Percentiles rank a stretch among this genome's conserved stretches.
phyloP scores from a whole-genome alignment of 2,888 invertebrate species.

The Harpalus rufipes region DNA sequence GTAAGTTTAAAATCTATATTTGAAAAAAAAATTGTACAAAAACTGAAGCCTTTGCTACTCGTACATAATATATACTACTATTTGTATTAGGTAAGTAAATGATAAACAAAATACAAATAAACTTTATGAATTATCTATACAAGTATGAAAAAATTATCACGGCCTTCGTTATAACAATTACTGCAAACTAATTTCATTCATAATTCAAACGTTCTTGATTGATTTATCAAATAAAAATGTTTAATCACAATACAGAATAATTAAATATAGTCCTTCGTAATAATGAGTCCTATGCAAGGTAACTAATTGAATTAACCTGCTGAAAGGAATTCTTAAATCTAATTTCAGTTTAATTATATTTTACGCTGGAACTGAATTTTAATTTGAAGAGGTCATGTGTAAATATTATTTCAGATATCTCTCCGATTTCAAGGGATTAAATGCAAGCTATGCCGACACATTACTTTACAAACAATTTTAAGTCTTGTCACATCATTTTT shows the following conservation, averaged over 20 bases:
- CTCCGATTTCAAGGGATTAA: background rate
- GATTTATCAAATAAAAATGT: background rate
- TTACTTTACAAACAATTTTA: background rate
- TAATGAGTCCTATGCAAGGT: background rate
- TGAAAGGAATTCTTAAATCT: background rate
- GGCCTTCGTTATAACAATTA: background rate
- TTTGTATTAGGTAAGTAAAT: too few species aligned
- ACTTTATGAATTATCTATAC: background rate
- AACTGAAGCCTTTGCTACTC: too few species aligned
- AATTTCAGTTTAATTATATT: slow-evolving; percentile 1
- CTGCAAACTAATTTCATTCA: background rate
- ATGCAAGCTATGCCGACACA: background rate
- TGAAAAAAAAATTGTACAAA: too few species aligned
- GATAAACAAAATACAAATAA: background rate
- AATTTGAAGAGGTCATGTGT: background rate
- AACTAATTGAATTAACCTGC: slow-evolving; percentile 1
- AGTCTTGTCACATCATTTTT: too few species aligned
- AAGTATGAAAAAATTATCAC: background rate
- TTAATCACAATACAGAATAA: background rate
- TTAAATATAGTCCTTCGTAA: background rate
- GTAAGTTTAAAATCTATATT: too few species aligned
- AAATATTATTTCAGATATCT: background rate
- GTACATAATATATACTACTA: too few species aligned
- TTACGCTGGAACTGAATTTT: background rate
- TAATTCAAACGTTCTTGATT: slow-evolving; percentile 1